Conservation (phyloP, 2,888 invertebrate genomes). For the Subacronicta megacephala region DNA sequence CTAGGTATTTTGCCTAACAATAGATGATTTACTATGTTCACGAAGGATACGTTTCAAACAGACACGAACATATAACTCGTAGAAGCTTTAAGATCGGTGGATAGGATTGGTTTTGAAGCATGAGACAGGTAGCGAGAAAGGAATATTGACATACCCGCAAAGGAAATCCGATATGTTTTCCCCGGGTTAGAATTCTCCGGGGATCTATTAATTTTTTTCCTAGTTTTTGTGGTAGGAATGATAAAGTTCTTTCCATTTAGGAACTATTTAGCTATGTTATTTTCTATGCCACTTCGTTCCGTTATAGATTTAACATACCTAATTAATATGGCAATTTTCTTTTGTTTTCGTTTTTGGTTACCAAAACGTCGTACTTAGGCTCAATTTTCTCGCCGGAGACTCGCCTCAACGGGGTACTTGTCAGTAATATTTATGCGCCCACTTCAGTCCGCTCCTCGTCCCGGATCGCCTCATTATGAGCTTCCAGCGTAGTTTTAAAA, state of each 20-base stretch:
- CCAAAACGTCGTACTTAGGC: conserved; percentile 11
- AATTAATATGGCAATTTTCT: too few relatives aligned
- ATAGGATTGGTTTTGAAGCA: conserved; percentile 1
- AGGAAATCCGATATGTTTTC: background rate
- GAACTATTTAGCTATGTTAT: conserved; percentile 12
- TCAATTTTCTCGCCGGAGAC: conserved; percentile 45
- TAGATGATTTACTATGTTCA: conserved; percentile 65
- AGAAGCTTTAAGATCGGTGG: conserved; percentile 11
- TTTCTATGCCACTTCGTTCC: conserved; percentile 4
- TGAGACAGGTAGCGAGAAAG: conserved; percentile 32
- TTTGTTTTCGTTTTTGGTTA: too few relatives aligned
- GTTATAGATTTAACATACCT: conserved; percentile 12
- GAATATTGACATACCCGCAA: background rate
- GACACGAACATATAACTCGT: conserved; percentile 30
- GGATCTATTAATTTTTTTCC: conserved; percentile 48
- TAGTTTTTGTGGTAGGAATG: conserved; percentile 20
- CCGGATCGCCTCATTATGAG: conserved; percentile 75
- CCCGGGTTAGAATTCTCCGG: conserved; percentile 54
- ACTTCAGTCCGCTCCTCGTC: conserved; percentile 67
- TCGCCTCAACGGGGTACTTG: conserved; percentile 66
- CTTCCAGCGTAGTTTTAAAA: conserved; percentile 75
- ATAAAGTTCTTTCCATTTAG: background rate
- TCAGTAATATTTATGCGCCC: conserved; percentile 73
- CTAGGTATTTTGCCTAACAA: conserved; percentile 75
- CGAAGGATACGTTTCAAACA: conserved; percentile 50